Conservation (phyloP, 2,797 vertebrate species). For the Aselliscus stoliczkanus region DNA sequence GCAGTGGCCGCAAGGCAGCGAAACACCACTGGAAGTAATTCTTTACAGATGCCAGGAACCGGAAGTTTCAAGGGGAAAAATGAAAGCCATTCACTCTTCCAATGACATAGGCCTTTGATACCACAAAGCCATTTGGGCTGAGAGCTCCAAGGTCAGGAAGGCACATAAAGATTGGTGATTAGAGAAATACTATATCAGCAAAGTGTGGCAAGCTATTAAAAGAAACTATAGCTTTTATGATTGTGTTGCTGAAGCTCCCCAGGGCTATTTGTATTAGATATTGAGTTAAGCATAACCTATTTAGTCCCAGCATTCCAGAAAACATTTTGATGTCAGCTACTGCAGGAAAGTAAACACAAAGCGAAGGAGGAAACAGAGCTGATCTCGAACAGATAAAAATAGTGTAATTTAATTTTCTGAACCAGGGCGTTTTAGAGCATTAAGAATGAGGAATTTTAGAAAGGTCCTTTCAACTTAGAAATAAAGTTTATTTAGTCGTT, state of each 20-base stretch:
- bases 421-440: constrained; percentile 79
- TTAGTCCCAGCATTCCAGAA: constrained; percentile 88
- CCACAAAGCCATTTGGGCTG: constrained; percentile 83
- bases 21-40: constrained; percentile 87
- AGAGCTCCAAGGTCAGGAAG: constrained; percentile 86
- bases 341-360: constrained; percentile 87
- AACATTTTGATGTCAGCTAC: constrained; percentile 89
- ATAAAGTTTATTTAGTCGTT: constrained; percentile 76
- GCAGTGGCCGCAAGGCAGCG: constrained; percentile 86
- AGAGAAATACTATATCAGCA: constrained; percentile 90
- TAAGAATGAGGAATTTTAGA: constrained; percentile 82
- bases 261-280: constrained; percentile 90
- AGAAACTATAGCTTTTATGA: constrained; percentile 87
- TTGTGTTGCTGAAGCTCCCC: constrained; percentile 84
- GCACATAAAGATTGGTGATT: constrained; percentile 89
- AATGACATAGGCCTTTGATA: constrained; percentile 88
- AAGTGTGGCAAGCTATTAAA: constrained; percentile 87
- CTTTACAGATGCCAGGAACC: constrained; percentile 89
- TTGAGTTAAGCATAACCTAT: constrained; percentile 92
- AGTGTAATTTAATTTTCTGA: constrained; percentile 89
- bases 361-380: constrained; percentile 84
- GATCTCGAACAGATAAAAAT: constrained; percentile 86
- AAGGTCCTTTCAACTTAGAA: constrained; percentile 78
- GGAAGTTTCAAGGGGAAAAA: constrained; percentile 88
- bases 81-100: constrained; percentile 89